These are phyloP conservation scores for human (Homo sapiens) DNA, from an alignment of 2,113 vertebrate species.

Conservation along the genomic window GRCh38 chr1:29073001-29073500, in stretches of 20 bases:
- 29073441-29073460: not conserved
- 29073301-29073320: slow-evolving; percentile 41
- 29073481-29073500: slow-evolving; percentile 3
- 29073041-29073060: no score
- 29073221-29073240: not conserved
- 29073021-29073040: no score
- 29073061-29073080: no score
- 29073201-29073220: not conserved
- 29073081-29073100: no score
- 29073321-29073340: slow-evolving; percentile 39
- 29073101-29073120: no score
- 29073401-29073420: not conserved
- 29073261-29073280: slow-evolving; percentile 21
- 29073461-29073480: not conserved
- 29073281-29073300: slow-evolving; percentile 32
- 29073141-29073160: not conserved
- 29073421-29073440: not conserved
- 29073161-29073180: not conserved
- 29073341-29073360: slow-evolving; percentile 17
- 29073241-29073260: not conserved
- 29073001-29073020: no score
- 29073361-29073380: not conserved
- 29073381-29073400: slow-evolving; percentile 57
- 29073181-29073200: not conserved
- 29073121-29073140: not conserved